Base-by-base conservation (phyloP, 2,797 vertebrate species). In the Brotula barbata region DNA sequence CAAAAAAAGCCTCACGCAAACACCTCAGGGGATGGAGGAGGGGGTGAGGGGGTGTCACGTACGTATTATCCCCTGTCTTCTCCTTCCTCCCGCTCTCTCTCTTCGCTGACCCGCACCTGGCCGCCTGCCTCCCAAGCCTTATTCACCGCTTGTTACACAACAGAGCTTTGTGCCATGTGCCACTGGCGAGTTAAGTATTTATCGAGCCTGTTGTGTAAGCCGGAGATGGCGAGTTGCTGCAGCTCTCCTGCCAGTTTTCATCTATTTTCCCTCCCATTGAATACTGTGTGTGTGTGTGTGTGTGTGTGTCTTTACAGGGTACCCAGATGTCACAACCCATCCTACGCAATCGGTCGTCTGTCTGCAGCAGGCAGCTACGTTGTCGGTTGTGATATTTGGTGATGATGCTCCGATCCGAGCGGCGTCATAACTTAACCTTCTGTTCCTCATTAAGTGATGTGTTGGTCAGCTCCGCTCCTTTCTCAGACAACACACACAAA, bases 131-230 rank as follows among this genome's bases (percentile, higher is more conserved):
- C 64, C 53, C 6, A 8, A 62, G 20, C 55, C 33, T 66, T 58
- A 59, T 61, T 77, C 67, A 57, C 47, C 50, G 65, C 50, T 47
- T 59, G 64, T 82, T 80, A 75, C 54, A 5, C 78, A 85, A 75
- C 63, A 71, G 22, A 64, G 52, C 50, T 71, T 73, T 67, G 61
- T 68, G 68, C 61, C 57, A 66, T 77, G 77, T 75, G 79, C 58
- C 65, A 47, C 58, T 46, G 54, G 62, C 64, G 78, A 50, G 78
- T 88, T 84, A 81, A 80, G 76, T 76, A 86, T 85, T 84, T 79
- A 86, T 87, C 72, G 77, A 64, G 69, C 64, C 56, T 70, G 66
- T 81, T 73, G 69, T 69, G 67, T 75, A 71, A 68, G 55, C 59
- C 54, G 14, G 11, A 43, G 53, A 59, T 33, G 64, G 68, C 60